Conservation (phyloP, 2,113 vertebrate genomes). For the Circaetus gallicus region DNA sequence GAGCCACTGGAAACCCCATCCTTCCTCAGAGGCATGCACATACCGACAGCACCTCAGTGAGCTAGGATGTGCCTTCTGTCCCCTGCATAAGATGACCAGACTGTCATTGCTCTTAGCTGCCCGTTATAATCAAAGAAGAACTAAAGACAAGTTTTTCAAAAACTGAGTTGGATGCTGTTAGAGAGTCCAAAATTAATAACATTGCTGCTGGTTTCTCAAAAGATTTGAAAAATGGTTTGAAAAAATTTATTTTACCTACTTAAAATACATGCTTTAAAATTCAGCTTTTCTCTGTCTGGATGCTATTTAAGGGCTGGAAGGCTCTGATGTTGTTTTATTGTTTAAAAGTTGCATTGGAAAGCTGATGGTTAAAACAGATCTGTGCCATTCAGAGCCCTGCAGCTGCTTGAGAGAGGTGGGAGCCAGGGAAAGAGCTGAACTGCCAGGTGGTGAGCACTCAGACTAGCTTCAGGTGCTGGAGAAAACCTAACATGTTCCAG, state of each 20-base stretch:
- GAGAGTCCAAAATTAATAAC: neutral
- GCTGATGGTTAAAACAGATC: neutral
- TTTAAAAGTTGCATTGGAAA: neutral
- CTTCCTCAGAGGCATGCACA: neutral
- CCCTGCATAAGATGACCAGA: neutral
- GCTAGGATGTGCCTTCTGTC: neutral
- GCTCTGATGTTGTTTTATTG: neutral
- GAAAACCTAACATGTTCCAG: neutral
- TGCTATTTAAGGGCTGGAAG: neutral
- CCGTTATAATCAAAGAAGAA: neutral
- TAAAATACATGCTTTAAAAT: neutral
- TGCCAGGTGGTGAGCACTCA: slow-evolving; percentile 23
- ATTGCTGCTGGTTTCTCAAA: neutral
- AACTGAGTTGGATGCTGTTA: neutral
- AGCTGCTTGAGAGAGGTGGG: neutral
- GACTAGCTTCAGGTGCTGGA: slow-evolving; percentile 11
- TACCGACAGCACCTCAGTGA: neutral
- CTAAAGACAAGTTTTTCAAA: neutral
- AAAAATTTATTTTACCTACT: neutral
- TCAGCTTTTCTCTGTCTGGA: neutral
- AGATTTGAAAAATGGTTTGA: neutral
- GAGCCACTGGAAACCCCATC: neutral
- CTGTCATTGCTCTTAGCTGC: neutral
- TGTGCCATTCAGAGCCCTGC: neutral
- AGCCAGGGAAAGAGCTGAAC: neutral